These are phyloP conservation scores for Thymallus thymallus DNA, from an alignment of 2,113 vertebrate species.

Conservation along the genomic window DNA sequence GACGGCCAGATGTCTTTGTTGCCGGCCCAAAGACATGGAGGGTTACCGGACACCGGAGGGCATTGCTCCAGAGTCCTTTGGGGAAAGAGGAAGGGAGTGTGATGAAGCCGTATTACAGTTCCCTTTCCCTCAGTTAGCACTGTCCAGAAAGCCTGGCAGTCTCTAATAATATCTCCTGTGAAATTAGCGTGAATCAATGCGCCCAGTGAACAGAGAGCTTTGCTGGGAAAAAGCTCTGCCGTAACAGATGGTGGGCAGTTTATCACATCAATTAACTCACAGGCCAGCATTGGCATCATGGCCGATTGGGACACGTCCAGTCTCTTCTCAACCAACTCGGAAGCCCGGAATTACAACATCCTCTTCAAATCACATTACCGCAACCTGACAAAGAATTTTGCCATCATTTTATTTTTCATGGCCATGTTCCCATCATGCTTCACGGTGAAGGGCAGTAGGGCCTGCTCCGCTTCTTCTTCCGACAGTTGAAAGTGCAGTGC, in stretches of 20 bases:
- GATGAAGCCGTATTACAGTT: not conserved
- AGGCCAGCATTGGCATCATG: slow-evolving; percentile 33
- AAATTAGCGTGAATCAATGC: slow-evolving; percentile 58
- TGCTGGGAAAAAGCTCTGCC: slow-evolving; percentile 42
- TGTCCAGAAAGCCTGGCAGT: slow-evolving; percentile 10
- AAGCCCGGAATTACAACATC: slow-evolving; percentile 27
- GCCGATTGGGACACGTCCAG: slow-evolving; percentile 26
- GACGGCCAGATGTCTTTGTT: slow-evolving; percentile 30
- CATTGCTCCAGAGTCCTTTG: not conserved
- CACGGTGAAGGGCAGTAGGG: not conserved
- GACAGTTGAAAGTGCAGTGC: too few species aligned
- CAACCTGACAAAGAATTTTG: slow-evolving; percentile 8
- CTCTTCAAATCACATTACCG: slow-evolving; percentile 17
- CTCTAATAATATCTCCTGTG: slow-evolving; percentile 37
- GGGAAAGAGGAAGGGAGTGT: not conserved
- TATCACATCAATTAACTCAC: slow-evolving; percentile 61
- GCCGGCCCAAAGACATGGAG: not conserved
- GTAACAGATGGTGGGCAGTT: slow-evolving; percentile 57
- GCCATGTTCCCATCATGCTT: too few species aligned
- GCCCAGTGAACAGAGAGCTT: slow-evolving; percentile 32
- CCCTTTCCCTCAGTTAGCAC: not conserved
- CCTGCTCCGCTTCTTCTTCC: too few species aligned
- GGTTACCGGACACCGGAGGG: not conserved
- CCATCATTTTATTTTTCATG: not conserved
- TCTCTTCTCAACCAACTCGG: slow-evolving; percentile 14